Evolutionary conservation across 2,113 vertebrate genomes (phyloP), one percentile per base, ranked within the genome.

Genomic region (Aramus guarauna): DNA sequence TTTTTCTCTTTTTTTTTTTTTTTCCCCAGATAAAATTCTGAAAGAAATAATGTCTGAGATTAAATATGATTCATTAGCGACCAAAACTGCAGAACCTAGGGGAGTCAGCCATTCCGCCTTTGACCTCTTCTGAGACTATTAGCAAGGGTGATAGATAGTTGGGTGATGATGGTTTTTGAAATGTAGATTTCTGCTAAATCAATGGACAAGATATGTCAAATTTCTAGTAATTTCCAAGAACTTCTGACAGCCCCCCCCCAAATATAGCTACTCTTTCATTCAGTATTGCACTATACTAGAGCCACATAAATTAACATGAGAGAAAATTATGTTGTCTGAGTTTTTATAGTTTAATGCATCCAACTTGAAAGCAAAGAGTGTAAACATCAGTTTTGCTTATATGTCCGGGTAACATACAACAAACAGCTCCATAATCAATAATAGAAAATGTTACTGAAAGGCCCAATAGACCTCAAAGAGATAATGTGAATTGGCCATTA

Each of bases 361-460:
- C 29, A 53, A 21, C 16, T 75, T 93, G 77, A 82, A 72, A 77
- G 37, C 22, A 58, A 69, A 43, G 79, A 71, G 84, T 21, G 10
- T 67, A 96, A 95, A 76, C 74, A 96, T 52, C 3, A 18, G n/a
- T 72, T 87, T 85, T 95, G 41, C 59, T 83, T 72, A 21, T 66
- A 13, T 43, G 45, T 39, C 91, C 78, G 71, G 36, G 47, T 72
- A 79, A n/a, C 0, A 0, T 26, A 24, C 53, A 95, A 52, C 14
- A 89, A 95, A 52, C 14, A 89, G 41, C 47, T 73, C 76, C 67
- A n/a, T 39, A 76, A 92, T 90, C 96, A 94, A 76, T 90, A 92
- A 80, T 7, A 71, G 79, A 89, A 95, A 94, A 96, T 67, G 53
- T 84, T 97, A 88, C 88, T 92, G 88, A 96, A 90, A 94, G 79